phyloP scores from a whole-genome alignment of 2,888 invertebrate species.

The Ceramica pisi region DNA sequence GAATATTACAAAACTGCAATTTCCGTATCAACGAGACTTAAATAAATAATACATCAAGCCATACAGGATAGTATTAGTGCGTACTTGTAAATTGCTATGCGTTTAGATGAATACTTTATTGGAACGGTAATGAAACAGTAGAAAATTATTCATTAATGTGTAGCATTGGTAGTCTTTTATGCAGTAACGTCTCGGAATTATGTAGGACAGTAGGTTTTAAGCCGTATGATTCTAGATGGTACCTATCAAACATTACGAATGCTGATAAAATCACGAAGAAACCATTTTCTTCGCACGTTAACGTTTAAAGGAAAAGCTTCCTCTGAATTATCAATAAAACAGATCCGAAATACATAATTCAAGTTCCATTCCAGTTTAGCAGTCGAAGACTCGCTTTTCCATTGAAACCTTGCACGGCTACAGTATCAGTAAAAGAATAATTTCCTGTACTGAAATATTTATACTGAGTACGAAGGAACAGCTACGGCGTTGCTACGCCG shows the following conservation, averaged over 20 bases:
- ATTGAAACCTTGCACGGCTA: conserved; percentile 79
- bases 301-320: conserved; percentile 56
- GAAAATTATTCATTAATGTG: background rate
- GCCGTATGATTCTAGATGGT: background rate
- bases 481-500: conserved; percentile 73
- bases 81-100: conserved; percentile 57
- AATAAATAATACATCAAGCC: conserved; percentile 83
- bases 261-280: conserved; percentile 30
- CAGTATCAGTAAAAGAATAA: conserved; percentile 87
- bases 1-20: conserved; percentile 90
- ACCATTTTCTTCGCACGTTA: conserved; percentile 46
- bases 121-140: conserved; percentile 22
- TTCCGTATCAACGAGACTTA: conserved; percentile 87
- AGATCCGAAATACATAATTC: conserved; percentile 74
- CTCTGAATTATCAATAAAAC: conserved; percentile 70
- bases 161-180: background rate
- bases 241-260: background rate
- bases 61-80: conserved; percentile 66
- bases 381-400: conserved; percentile 78
- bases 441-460: conserved; percentile 90
- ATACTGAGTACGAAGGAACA: conserved; percentile 78
- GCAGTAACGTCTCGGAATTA: background rate
- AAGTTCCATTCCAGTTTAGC: conserved; percentile 76
- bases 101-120: conserved; percentile 52
- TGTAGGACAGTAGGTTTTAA: too few species aligned